phyloP scores from a whole-genome alignment of 1,140 invertebrate genomes.

The Lordiphosa stackelbergi region DNA sequence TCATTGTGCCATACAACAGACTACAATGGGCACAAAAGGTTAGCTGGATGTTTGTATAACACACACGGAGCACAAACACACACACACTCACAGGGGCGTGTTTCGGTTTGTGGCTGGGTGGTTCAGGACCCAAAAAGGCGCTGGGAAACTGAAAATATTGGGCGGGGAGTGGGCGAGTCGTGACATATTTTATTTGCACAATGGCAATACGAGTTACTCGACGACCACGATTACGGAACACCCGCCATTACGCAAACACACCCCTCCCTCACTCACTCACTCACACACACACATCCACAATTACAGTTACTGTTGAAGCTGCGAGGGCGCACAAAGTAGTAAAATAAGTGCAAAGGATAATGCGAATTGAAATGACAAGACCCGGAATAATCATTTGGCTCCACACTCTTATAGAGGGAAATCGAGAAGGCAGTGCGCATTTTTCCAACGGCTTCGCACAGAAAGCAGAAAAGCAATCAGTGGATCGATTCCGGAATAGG shows the following conservation, averaged over 20 bases:
- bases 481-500: too few species aligned
- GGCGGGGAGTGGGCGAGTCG: slow-evolving; percentile 60
- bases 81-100: slow-evolving; percentile 46
- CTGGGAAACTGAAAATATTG: slow-evolving; percentile 7
- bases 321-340: slow-evolving; percentile 55
- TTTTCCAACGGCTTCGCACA: slow-evolving; percentile 33
- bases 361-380: slow-evolving; percentile 76
- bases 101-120: slow-evolving; percentile 28
- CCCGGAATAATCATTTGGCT: slow-evolving; percentile 74
- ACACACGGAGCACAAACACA: slow-evolving; percentile 29
- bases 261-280: slow-evolving; percentile 7
- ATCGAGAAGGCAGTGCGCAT: background rate
- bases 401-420: slow-evolving; percentile 35
- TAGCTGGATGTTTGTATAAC: slow-evolving; percentile 20
- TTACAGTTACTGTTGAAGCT: slow-evolving; percentile 27
- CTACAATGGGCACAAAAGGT: slow-evolving; percentile 69
- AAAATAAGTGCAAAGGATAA: slow-evolving; percentile 76
- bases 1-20: slow-evolving; percentile 57
- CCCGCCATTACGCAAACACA: slow-evolving; percentile 12
- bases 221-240: slow-evolving; percentile 27
- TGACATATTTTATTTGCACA: slow-evolving; percentile 77
- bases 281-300: slow-evolving; percentile 20
- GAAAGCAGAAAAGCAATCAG: too few species aligned
- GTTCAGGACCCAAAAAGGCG: slow-evolving; percentile 35
- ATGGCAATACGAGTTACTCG: slow-evolving; percentile 74